Evolutionary conservation across 2,888 invertebrate genomes (phyloP), one percentile per base, ranked within the genome.

Genomic region (Hoplodrina blanda): DNA sequence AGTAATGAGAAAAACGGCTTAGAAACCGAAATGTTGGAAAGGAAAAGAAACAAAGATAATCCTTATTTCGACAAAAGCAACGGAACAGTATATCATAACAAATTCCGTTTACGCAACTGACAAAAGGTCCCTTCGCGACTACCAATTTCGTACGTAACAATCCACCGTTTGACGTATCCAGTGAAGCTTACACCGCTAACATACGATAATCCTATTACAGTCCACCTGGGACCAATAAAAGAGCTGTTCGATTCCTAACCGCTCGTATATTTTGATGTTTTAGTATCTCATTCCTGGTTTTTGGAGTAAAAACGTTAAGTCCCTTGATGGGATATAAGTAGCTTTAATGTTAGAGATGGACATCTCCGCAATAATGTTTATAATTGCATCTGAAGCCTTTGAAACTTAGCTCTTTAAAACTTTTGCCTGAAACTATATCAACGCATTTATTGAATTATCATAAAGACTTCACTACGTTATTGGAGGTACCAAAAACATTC

Each of bases 171-270:
- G 78, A 77, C 65, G 63, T 69, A 63, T 77, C 57, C 53, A 77
- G 60, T 61, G 72, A 72, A 66, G 78, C 64, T 59, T 65, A 73
- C 44, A 62, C 63, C 52, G 62, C 61, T 68, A 76, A 71, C 69
- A 79, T 77, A 72, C 80, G 73, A 74, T 89, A 89, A 89, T 89
- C 89, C 84, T 86, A 84, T 88, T 86, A 88, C 73, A 75, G 67
- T 61, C 75, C 88, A 86, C 84, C 83, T 83, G 89, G 85, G 88
- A 60, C 80, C 85, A 73, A 87, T 89, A 87, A 87, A 83, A 75
- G 56, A 72, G 67, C 69, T 73, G 72, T 72, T 83, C 75, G 66
- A 78, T 80, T 74, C 57, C 71, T 65, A 80, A 64, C 55, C 64
- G 46, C 57, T 56, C 69, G 65, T 81, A 71, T 71, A 81, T 73